Evolutionary conservation across 2,888 invertebrate genomes (phyloP).

Genomic region (Boloria selene): DNA sequence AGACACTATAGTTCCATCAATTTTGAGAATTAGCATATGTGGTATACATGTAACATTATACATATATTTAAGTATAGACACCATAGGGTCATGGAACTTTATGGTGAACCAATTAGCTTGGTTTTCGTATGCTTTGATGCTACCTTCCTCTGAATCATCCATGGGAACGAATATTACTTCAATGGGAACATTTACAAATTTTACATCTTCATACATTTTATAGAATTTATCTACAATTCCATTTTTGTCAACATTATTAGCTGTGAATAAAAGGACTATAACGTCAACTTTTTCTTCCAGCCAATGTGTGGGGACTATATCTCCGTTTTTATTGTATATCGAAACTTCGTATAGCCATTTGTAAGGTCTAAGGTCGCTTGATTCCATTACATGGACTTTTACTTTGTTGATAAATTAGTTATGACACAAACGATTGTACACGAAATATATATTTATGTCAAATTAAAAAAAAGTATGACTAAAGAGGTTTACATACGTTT

Average conservation of each 20-base stretch:
- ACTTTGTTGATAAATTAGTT: neutral
- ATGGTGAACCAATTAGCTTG: slow-evolving; percentile 77
- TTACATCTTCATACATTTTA: slow-evolving; percentile 63
- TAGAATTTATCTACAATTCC: slow-evolving; percentile 62
- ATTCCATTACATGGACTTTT: slow-evolving; percentile 26
- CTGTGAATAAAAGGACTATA: slow-evolving; percentile 61
- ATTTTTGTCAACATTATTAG: slow-evolving; percentile 57
- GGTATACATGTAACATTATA: slow-evolving; percentile 63
- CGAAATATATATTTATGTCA: no score
- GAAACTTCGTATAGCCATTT: slow-evolving; percentile 58
- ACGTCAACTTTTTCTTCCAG: slow-evolving; percentile 58
- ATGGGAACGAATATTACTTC: slow-evolving; percentile 70
- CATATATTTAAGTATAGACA: slow-evolving; percentile 55
- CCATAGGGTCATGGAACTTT: slow-evolving; percentile 55
- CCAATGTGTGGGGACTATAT: slow-evolving; percentile 53
- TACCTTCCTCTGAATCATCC: slow-evolving; percentile 57
- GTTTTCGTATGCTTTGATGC: slow-evolving; percentile 48
- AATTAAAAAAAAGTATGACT: no score
- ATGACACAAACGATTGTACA: no score
- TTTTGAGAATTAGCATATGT: slow-evolving; percentile 55
- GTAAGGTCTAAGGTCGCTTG: slow-evolving; percentile 46
- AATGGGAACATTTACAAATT: slow-evolving; percentile 60
- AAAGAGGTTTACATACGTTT: no score
- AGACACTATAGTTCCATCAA: slow-evolving; percentile 60
- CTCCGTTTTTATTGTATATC: slow-evolving; percentile 57